Evolutionary conservation across 2,797 vertebrate species (phyloP).

Genomic region (Poecilia velifera): DNA sequence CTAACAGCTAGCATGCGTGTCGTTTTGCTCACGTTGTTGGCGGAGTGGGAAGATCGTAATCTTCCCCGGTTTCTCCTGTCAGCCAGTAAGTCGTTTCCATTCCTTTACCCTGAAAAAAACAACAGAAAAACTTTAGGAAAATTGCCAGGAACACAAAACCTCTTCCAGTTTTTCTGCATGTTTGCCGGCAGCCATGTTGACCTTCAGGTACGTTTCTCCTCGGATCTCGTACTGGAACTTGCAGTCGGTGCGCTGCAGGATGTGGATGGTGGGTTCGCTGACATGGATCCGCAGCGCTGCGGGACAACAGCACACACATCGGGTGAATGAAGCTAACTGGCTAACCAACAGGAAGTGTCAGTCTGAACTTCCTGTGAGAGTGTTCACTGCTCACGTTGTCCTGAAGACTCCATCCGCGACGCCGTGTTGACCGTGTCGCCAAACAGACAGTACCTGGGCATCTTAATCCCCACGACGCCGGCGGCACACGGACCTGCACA

Average conservation of each 20-base stretch:
- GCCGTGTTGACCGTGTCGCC: constrained; percentile 97
- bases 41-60: constrained; percentile 88
- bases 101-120: constrained; percentile 84
- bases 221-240: constrained; percentile 90
- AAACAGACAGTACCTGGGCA: constrained; percentile 98
- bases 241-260: constrained; percentile 91
- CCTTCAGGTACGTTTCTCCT: constrained; percentile 94
- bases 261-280: constrained; percentile 89
- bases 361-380: neutral
- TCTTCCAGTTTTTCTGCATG: neutral
- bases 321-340: constrained; percentile 18
- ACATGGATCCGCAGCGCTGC: constrained; percentile 93
- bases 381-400: constrained; percentile 88
- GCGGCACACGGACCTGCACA: constrained; percentile 91
- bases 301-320: constrained; percentile 20
- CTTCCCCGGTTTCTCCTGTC: constrained; percentile 86
- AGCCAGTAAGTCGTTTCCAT: constrained; percentile 95
- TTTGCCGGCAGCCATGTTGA: constrained; percentile 38
- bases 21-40: constrained; percentile 88
- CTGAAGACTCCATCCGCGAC: constrained; percentile 95
- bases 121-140: neutral
- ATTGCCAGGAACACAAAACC: neutral
- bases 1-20: neutral
- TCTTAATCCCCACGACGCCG: constrained; percentile 96
- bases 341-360: constrained; percentile 14